Evolutionary conservation across 2,888 invertebrate genomes (phyloP).

Genomic region (Phoenoteleia sp.): DNA sequence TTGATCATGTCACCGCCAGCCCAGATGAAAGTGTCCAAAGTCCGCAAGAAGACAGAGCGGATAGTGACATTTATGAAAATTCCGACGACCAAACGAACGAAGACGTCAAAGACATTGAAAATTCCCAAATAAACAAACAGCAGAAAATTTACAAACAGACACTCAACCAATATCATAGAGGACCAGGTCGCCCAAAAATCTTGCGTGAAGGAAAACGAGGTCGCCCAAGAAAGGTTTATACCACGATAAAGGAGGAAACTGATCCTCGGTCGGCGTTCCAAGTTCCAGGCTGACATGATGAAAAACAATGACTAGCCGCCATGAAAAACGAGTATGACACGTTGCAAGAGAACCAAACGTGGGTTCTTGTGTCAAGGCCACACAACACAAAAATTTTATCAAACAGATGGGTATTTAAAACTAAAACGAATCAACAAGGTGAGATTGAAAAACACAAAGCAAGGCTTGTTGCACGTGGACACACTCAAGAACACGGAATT

Average conservation of each 20-base stretch:
- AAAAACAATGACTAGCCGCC: conserved; percentile 57
- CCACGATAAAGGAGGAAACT: neutral
- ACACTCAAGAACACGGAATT: conserved; percentile 56
- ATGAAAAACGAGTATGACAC: conserved; percentile 65
- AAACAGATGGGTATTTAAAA: conserved; percentile 68
- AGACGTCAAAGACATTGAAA: neutral
- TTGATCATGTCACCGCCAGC: neutral
- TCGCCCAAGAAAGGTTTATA: neutral
- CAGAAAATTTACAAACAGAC: too few relatives aligned
- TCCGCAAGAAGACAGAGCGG: neutral
- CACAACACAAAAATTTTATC: conserved; percentile 45
- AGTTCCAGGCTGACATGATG: conserved; percentile 27
- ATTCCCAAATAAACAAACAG: too few relatives aligned
- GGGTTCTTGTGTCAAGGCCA: conserved; percentile 61
- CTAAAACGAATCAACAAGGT: conserved; percentile 57
- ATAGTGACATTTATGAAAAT: neutral
- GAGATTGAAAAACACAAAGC: conserved; percentile 63
- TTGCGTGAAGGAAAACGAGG: neutral
- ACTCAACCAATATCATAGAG: too few relatives aligned
- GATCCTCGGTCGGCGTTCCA: conserved; percentile 34
- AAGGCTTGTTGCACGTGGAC: conserved; percentile 72
- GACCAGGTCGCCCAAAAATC: neutral
- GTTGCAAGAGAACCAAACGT: conserved; percentile 67
- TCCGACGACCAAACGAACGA: neutral
- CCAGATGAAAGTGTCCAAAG: neutral